Evolutionary conservation across 1,140 invertebrate genomes (phyloP).

Genomic region (Lordiphosa clarofinis): DNA sequence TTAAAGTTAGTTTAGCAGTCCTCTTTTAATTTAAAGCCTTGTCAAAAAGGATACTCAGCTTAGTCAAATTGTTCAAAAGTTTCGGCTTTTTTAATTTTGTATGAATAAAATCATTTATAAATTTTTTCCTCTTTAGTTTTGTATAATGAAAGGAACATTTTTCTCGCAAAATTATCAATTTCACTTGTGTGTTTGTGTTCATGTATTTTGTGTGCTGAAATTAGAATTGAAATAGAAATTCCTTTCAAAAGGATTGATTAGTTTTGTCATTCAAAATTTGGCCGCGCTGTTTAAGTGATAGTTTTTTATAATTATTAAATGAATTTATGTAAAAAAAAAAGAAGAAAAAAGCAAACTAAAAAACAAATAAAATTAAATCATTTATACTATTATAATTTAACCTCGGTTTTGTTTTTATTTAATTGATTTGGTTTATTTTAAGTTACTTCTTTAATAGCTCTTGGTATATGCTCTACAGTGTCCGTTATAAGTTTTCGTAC

Average conservation of each 20-base stretch:
- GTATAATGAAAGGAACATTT: slow-evolving; percentile 1
- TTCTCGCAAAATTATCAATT: too few relatives aligned
- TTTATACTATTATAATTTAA: slow-evolving; percentile 47
- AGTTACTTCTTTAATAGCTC: slow-evolving; percentile 8
- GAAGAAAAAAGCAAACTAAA: slow-evolving; percentile 31
- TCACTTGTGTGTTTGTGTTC: too few relatives aligned
- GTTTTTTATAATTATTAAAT: slow-evolving; percentile 67
- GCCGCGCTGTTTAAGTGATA: slow-evolving; percentile 74
- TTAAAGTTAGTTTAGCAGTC: slow-evolving; percentile 43
- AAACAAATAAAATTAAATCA: slow-evolving; percentile 64
- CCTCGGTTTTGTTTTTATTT: slow-evolving; percentile 14
- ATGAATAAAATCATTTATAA: background rate
- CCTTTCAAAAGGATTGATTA: slow-evolving; percentile 21
- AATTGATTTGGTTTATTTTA: slow-evolving; percentile 9
- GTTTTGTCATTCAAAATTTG: slow-evolving; percentile 17
- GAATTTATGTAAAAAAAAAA: slow-evolving; percentile 71
- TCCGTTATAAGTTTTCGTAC: too few relatives aligned
- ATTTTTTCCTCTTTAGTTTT: background rate
- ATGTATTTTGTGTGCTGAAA: too few relatives aligned
- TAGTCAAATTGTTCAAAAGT: slow-evolving; percentile 43
- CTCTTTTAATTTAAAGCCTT: slow-evolving; percentile 35
- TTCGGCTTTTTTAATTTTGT: too few relatives aligned
- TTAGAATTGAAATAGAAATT: too few relatives aligned
- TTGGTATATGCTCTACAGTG: background rate
- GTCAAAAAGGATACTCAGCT: slow-evolving; percentile 60